phyloP scores from a whole-genome alignment of 1,140 invertebrate genomes.

The Chrysomallon squamiferum region DNA sequence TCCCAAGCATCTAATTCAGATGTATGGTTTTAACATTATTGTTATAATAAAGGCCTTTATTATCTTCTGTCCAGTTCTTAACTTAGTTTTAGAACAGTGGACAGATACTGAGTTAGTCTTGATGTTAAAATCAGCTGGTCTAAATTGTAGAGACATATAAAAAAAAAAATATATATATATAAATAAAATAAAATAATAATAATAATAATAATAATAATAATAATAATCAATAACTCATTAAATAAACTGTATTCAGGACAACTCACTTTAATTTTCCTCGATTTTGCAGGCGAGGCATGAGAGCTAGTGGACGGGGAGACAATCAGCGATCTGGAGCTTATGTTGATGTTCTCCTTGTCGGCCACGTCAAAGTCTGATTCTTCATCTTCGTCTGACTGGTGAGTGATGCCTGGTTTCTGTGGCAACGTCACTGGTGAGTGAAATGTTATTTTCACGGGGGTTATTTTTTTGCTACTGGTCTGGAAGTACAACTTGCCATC shows the following conservation, averaged over 20 bases:
- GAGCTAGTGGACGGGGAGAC: not conserved
- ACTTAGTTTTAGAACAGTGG: not conserved
- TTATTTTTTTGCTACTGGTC: conserved; percentile 68
- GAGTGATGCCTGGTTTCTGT: conserved; percentile 2
- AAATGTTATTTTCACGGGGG: conserved; percentile 73
- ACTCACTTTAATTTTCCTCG: not conserved
- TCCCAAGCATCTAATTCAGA: not conserved
- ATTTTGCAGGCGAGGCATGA: not conserved
- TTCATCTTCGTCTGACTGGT: not conserved
- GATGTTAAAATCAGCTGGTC: not conserved
- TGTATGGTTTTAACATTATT: not conserved
- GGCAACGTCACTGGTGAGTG: conserved; percentile 31
- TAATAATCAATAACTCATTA: not conserved
- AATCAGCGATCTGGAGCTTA: not conserved
- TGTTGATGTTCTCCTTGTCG: conserved; percentile 4
- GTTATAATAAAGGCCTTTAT: not conserved
- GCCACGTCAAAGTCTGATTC: not conserved
- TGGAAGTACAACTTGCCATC: conserved; percentile 78
- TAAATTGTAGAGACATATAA: not conserved
- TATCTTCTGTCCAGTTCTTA: not conserved
- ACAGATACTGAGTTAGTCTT: too few species aligned
- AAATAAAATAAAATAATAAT: not conserved
- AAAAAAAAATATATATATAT: not conserved
- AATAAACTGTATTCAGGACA: not conserved
- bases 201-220: not conserved